A percentile compares a stretch with the other conserved stretches of the same genome.
phyloP scores from a whole-genome alignment of 2,888 invertebrate species.

The Anarsia innoxiella region DNA sequence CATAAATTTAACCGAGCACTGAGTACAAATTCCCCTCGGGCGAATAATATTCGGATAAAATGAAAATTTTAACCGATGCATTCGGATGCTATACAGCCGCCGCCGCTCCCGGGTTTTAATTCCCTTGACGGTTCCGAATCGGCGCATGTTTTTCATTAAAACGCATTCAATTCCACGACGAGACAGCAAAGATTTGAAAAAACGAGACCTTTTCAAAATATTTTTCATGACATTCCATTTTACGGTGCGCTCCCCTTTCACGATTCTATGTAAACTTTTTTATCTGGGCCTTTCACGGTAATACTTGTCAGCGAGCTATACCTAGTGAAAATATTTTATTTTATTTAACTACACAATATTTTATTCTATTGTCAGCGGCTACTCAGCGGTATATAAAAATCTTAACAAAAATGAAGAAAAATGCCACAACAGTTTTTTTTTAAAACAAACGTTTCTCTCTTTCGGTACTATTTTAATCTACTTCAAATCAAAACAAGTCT shows the following conservation, averaged over 20 bases:
- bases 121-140: conserved; percentile 73
- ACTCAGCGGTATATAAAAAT: too few relatives aligned
- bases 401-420: too few relatives aligned
- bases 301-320: conserved; percentile 19
- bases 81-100: conserved; percentile 49
- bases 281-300: conserved; percentile 31
- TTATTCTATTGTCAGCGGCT: too few relatives aligned
- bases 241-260: conserved; percentile 51
- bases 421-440: too few relatives aligned
- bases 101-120: conserved; percentile 56
- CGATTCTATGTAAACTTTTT: conserved; percentile 41
- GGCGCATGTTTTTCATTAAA: conserved; percentile 75
- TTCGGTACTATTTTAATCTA: too few relatives aligned
- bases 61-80: conserved; percentile 63
- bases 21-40: conserved; percentile 41
- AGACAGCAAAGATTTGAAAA: conserved; percentile 69
- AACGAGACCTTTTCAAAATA: conserved; percentile 71
- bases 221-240: conserved; percentile 64
- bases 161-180: conserved; percentile 74
- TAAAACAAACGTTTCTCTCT: too few relatives aligned
- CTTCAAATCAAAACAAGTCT: too few relatives aligned
- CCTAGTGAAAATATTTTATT: conserved; percentile 18
- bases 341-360: too few relatives aligned
- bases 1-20: conserved; percentile 48
- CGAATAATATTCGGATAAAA: conserved; percentile 68